Evolutionary conservation across 92 coral and sea anemone species (phyloP).

Genomic region (Diadumene lineata): DNA sequence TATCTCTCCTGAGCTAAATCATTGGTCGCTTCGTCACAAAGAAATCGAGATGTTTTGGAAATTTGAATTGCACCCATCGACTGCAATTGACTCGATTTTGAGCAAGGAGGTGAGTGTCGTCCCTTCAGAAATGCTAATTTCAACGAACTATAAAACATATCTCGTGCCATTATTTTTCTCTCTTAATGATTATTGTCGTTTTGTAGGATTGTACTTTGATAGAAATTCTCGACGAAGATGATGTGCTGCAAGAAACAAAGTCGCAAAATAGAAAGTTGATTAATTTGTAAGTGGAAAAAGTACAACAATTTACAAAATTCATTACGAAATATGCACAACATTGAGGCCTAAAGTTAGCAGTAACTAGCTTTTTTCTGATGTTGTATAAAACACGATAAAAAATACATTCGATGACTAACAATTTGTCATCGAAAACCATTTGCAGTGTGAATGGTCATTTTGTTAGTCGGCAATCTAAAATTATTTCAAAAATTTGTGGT

Average conservation of each 20-base stretch:
- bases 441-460: neutral
- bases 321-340: neutral
- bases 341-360: too few relatives aligned
- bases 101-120: conserved; percentile 82
- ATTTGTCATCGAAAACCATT: neutral
- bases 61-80: conserved; percentile 94
- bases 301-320: neutral
- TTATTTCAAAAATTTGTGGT: too few relatives aligned
- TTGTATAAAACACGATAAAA: neutral
- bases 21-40: conserved; percentile 25
- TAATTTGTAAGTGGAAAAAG: conserved; percentile 81
- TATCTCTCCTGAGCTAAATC: neutral
- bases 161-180: neutral
- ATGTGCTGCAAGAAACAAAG: conserved; percentile 97
- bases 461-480: too few relatives aligned
- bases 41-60: conserved; percentile 94
- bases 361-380: too few relatives aligned
- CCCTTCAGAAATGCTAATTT: neutral
- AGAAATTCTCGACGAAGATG: conserved; percentile 96
- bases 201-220: conserved; percentile 87
- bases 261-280: conserved; percentile 97
- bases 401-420: neutral
- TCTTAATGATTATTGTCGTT: neutral
- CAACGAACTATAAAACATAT: neutral
- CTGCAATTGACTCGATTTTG: conserved; percentile 90